A percentile compares a stretch with the other conserved stretches of the same genome.
These are phyloP conservation scores for Epinotia brunnichana DNA, from an alignment of 2,888 invertebrate genomes.

Conservation along the genomic window DNA sequence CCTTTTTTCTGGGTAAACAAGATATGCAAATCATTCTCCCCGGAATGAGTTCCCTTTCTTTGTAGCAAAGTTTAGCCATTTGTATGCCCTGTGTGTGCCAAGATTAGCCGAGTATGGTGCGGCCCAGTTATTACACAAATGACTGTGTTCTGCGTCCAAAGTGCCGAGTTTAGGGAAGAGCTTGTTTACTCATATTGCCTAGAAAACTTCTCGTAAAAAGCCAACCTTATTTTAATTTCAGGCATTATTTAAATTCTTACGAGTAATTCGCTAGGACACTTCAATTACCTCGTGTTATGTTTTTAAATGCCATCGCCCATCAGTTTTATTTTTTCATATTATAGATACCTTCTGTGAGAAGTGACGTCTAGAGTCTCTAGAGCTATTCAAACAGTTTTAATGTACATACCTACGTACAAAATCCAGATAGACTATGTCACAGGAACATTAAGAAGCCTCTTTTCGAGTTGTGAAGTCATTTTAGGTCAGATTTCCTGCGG, in stretches of 20 bases:
- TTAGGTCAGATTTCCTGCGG: background rate
- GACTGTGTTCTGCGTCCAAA: background rate
- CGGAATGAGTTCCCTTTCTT: slow-evolving; percentile 44
- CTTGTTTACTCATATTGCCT: too few relatives aligned
- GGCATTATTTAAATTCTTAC: background rate
- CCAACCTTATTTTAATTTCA: background rate
- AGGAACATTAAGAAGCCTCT: too few relatives aligned
- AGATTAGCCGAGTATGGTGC: slow-evolving; percentile 20
- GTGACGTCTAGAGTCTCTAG: too few relatives aligned
- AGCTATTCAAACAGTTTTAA: background rate
- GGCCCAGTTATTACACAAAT: slow-evolving; percentile 20
- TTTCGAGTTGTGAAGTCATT: too few relatives aligned
- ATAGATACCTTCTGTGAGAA: too few relatives aligned
- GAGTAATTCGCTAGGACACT: background rate
- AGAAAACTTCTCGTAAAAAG: background rate
- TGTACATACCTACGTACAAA: background rate
- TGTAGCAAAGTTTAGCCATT: slow-evolving; percentile 38
- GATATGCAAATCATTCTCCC: slow-evolving; percentile 59
- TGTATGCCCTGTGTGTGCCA: slow-evolving; percentile 34
- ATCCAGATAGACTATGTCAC: too few relatives aligned
- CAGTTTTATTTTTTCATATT: too few relatives aligned
- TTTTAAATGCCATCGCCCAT: too few relatives aligned
- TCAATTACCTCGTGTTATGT: too few relatives aligned
- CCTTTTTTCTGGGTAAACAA: slow-evolving; percentile 59
- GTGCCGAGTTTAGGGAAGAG: background rate